A percentile compares a stretch with the other conserved stretches of the same genome.
Conservation (phyloP, 2,113 vertebrate species). For the Oreamnos americanus region DNA sequence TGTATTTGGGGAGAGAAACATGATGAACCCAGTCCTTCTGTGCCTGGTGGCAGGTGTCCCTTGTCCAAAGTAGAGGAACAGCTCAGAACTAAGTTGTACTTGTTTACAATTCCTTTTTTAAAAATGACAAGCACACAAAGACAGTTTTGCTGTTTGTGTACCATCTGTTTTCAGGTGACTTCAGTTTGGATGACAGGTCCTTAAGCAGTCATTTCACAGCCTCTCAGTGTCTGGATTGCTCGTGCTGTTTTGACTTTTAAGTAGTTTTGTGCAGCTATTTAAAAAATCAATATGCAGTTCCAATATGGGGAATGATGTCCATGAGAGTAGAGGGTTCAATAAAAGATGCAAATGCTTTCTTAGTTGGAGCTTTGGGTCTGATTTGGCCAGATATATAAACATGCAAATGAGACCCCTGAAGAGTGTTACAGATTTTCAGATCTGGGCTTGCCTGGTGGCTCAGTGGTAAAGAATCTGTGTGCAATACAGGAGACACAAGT, state of each 20-base stretch:
- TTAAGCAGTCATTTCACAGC: conserved; percentile 47
- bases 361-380: neutral
- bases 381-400: neutral
- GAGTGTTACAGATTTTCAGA: neutral
- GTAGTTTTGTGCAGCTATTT: neutral
- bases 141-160: conserved; percentile 21
- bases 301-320: conserved; percentile 26
- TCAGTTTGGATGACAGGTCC: neutral
- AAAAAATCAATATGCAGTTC: conserved; percentile 17
- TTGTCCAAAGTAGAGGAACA: conserved; percentile 31
- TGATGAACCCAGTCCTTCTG: neutral
- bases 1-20: neutral
- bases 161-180: conserved; percentile 28
- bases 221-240: conserved; percentile 38
- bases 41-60: neutral
- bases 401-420: neutral
- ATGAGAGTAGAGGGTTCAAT: neutral
- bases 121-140: conserved; percentile 22
- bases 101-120: conserved; percentile 27
- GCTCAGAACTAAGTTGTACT: neutral
- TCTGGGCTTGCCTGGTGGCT: neutral
- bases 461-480: neutral
- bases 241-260: conserved; percentile 58
- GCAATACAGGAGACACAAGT: neutral
- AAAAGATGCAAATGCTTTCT: conserved; percentile 45